Evolutionary conservation across 2,113 vertebrate species (phyloP), one percentile per base, ranked within the genome.

Genomic region (Cichladusa arquata): DNA sequence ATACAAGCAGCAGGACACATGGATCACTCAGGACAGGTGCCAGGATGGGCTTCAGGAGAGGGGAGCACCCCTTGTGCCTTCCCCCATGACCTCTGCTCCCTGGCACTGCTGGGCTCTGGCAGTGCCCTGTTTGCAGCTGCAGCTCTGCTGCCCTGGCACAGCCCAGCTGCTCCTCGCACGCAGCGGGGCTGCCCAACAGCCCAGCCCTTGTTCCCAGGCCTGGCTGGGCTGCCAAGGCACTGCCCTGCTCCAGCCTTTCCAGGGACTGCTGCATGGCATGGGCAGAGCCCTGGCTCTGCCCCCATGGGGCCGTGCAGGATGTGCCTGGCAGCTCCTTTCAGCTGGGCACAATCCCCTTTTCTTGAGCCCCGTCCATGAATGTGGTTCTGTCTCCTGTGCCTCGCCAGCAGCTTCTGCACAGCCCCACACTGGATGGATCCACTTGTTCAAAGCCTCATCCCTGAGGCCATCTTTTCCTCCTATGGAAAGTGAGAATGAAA

Each of bases 391-490:
- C 79, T 76, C 9, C 1, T 31, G 58, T 69, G 54, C 71, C 64
- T 92, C 5, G 0, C 67, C 57, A 76, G 40, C 84, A 82, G 71
- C 72, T 94, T 92, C 74, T 93, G 40, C 79, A 33, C 67, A 60
- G 84, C 56, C 19, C 1, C 1, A 5, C 2, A 1, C 64, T 81
- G 83, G 47, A 73, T 53, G 44, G 58, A 38, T 81, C 29, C 74
- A 3, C 45, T 76, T 91, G 72, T 62, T 82, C 71, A 40, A 34
- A 88, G 87, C 74, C 34, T 67, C 66, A 40, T 61, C 10, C 1
- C 64, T 92, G 91, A 77, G 78, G 85, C 74, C 83, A 47, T 88
- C 64, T 60, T 92, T 93, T 90, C 79, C 90, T 83, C 58, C 69
- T 88, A 33, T 90, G 88, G 90, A 93, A 90, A 92, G 51, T 33